Evolutionary conservation across 1,140 invertebrate species (phyloP), one percentile per base, ranked within the genome.

Genomic region (Drosophila rhopaloa): DNA sequence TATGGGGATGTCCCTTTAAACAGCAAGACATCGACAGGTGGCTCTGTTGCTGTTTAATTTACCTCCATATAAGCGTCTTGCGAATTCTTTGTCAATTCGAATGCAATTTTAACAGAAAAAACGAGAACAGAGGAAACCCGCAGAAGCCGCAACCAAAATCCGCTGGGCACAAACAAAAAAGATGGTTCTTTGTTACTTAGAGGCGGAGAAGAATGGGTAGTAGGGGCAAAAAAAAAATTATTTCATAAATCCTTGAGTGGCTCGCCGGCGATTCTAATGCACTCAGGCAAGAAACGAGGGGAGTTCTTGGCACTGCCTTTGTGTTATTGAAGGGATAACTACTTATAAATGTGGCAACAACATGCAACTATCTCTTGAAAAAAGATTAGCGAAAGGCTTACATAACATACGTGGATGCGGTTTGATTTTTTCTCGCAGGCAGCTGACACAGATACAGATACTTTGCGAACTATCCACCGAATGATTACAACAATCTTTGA

Each of bases 191-290:
- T 80, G 82, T 84, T 62, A 40, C 48, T 32, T 14, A 50, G 61
- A 58, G 29, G 38, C 44, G 44, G 29, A 37, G 32, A 56, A 61
- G 53, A 76, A 82, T 60, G 56, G 56, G 51, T 14, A 63, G 60
- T 57, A 68, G 74, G 47, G 46, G 43, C n/a, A 8, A 35, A n/a
- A 72, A 67, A 74, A 61, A 73, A 89, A 83, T 83, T 88, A 88
- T 88, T 89, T 83, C 80, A 88, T 83, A 88, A 88, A 83, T 88
- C 83, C 84, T 73, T 78, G 55, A 79, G 66, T 72, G 74, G 56
- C 50, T 55, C 54, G 40, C 16, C 37, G 51, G 62, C 80, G 65
- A 89, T 84, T 88, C 84, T 89, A 89, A 88, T 88, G 84, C 85
- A 83, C 62, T 89, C 63, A 73, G 63, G 80, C 83, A 82, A 75